These are phyloP conservation scores for Sebastes alutus DNA, from an alignment of 2,797 vertebrate species.

Conservation along the genomic window DNA sequence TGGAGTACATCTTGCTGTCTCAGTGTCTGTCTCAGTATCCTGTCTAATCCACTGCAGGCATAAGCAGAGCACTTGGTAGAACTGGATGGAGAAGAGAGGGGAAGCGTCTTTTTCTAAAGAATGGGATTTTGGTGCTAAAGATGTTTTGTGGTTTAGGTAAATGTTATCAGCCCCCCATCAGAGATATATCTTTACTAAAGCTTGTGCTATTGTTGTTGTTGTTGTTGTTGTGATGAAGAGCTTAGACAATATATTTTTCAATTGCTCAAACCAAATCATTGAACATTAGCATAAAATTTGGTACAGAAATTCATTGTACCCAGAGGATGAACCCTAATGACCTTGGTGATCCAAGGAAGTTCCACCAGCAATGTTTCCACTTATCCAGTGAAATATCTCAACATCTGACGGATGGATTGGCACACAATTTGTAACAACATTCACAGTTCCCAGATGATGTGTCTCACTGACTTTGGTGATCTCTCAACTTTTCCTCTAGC, in stretches of 20 bases:
- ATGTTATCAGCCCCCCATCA: not conserved
- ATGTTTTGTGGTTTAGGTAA: not conserved
- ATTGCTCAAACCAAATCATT: not conserved
- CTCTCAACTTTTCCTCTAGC: not conserved
- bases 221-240: not conserved
- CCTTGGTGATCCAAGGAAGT: too few species aligned
- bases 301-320: not conserved
- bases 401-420: not conserved
- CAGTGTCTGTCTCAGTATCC: constrained; percentile 13
- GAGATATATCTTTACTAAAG: not conserved
- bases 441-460: not conserved
- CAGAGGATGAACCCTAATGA: not conserved
- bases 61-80: constrained; percentile 7
- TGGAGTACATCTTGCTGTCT: not conserved
- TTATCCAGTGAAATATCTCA: not conserved
- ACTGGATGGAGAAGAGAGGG: not conserved
- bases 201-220: not conserved
- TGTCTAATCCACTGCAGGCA: constrained; percentile 4
- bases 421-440: not conserved
- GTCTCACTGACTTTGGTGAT: not conserved
- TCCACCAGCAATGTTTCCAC: not conserved
- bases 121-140: not conserved
- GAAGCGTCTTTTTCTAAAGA: not conserved
- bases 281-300: not conserved
- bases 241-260: not conserved